Percentiles rank a stretch among this genome's conserved stretches.
phyloP scores from a whole-genome alignment of 2,797 vertebrate species.

The Hyperoplus immaculatus region DNA sequence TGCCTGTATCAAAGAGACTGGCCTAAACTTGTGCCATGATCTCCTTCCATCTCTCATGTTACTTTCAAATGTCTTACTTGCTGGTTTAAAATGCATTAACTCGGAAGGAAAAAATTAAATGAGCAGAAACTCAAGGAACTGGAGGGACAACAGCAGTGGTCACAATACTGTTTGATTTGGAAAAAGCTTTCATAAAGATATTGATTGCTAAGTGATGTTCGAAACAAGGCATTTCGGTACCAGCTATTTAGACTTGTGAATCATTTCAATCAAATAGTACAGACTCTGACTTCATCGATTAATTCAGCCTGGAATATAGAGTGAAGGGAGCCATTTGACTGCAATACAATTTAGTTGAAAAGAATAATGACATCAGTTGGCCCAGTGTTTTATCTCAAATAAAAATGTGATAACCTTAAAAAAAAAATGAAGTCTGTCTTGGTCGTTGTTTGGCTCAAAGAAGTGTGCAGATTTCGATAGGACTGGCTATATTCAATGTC shows the following conservation, averaged over 20 bases:
- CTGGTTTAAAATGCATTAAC: slow-evolving; percentile 63
- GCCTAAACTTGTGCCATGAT: slow-evolving; percentile 75
- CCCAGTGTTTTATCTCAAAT: slow-evolving; percentile 19
- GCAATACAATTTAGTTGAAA: slow-evolving; percentile 22
- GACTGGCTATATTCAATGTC: slow-evolving; percentile 17
- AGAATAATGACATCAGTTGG: slow-evolving; percentile 30
- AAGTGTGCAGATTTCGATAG: slow-evolving; percentile 8
- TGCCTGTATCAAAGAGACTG: slow-evolving; percentile 78
- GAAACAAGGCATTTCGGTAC: slow-evolving; percentile 24
- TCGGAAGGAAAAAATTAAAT: slow-evolving; percentile 54
- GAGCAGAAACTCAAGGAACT: slow-evolving; percentile 23
- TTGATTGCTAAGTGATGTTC: slow-evolving; percentile 14
- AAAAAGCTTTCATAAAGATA: slow-evolving; percentile 37
- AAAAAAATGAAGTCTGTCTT: slow-evolving; percentile 14
- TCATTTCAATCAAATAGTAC: slow-evolving; percentile 35
- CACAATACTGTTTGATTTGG: slow-evolving; percentile 42
- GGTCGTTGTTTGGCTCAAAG: slow-evolving; percentile 21
- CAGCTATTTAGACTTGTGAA: slow-evolving; percentile 17
- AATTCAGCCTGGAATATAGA: slow-evolving; percentile 14
- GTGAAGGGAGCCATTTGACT: slow-evolving; percentile 19
- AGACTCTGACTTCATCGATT: slow-evolving; percentile 34
- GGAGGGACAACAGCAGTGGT: slow-evolving; percentile 36
- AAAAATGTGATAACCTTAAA: slow-evolving; percentile 8
- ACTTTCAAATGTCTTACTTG: slow-evolving; percentile 46
- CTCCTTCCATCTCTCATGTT: slow-evolving; percentile 73